Percentiles rank a stretch among this genome's conserved stretches.
Evolutionary conservation across 1,140 invertebrate species (phyloP).

Genomic region (Drosophila ficusphila): DNA sequence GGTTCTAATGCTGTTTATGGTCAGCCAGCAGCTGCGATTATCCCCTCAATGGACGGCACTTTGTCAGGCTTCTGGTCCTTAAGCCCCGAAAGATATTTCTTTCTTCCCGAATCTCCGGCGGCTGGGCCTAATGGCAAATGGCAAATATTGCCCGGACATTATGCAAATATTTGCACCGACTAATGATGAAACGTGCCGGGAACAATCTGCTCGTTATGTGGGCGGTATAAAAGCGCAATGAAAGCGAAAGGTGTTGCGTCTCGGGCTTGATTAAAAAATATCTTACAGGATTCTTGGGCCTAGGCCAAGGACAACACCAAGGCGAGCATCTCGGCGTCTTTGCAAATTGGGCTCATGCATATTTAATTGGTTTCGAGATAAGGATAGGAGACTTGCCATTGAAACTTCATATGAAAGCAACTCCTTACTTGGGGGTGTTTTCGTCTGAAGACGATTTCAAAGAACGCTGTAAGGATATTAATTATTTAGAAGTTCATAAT

Average conservation of each 20-base stretch:
- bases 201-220: constrained; percentile 61
- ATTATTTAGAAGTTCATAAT: too few relatives aligned
- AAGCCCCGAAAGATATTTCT: constrained; percentile 49
- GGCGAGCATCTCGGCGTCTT: not conserved
- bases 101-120: constrained; percentile 7
- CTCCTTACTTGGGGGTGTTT: constrained; percentile 5
- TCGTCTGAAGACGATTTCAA: not conserved
- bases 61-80: constrained; percentile 51
- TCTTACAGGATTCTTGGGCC: constrained; percentile 41
- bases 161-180: constrained; percentile 80
- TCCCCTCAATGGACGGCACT: constrained; percentile 39
- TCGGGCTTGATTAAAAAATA: constrained; percentile 61
- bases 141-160: constrained; percentile 58
- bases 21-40: constrained; percentile 46
- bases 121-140: constrained; percentile 63
- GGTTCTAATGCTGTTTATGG: constrained; percentile 38
- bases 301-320: constrained; percentile 38
- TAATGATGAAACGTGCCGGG: constrained; percentile 60
- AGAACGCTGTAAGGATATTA: not conserved
- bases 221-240: constrained; percentile 51
- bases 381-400: constrained; percentile 9
- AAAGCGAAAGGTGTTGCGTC: constrained; percentile 65
- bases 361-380: constrained; percentile 36
- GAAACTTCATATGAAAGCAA: constrained; percentile 29
- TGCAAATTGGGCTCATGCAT: constrained; percentile 44